Conservation (phyloP, 2,113 vertebrate species). For the Hippocampus mohnikei region DNA sequence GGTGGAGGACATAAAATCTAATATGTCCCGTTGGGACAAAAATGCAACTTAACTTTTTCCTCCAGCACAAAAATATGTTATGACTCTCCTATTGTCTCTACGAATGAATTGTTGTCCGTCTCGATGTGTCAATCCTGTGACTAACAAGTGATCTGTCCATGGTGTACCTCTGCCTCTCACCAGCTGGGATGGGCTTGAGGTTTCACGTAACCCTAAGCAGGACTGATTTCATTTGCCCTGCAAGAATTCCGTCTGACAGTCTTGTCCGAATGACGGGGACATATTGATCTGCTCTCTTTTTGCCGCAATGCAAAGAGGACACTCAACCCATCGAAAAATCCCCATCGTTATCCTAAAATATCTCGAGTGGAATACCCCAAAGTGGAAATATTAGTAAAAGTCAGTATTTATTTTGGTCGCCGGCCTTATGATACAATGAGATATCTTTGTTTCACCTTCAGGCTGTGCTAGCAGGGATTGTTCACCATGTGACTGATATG, state of each 20-base stretch:
- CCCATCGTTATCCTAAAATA: neutral
- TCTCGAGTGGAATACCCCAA: neutral
- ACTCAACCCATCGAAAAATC: neutral
- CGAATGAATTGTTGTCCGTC: no score
- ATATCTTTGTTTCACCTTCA: neutral
- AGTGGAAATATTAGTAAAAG: neutral
- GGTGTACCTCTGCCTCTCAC: neutral
- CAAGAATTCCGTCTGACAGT: neutral
- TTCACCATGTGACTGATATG: neutral
- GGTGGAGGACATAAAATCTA: no score
- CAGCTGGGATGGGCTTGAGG: neutral
- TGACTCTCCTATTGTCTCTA: no score
- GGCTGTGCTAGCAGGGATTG: neutral
- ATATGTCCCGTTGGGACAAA: no score
- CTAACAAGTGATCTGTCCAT: neutral
- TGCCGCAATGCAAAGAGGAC: neutral
- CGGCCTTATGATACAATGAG: neutral
- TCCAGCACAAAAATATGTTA: no score
- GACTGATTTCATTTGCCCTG: neutral
- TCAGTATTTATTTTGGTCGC: constrained; percentile 8
- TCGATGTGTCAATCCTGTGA: no score
- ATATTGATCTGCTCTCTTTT: neutral
- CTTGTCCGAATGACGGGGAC: neutral
- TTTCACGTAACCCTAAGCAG: no score
- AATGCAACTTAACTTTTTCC: no score